Conservation (phyloP, 2,888 invertebrate genomes). For the Argyra leucocephala region DNA sequence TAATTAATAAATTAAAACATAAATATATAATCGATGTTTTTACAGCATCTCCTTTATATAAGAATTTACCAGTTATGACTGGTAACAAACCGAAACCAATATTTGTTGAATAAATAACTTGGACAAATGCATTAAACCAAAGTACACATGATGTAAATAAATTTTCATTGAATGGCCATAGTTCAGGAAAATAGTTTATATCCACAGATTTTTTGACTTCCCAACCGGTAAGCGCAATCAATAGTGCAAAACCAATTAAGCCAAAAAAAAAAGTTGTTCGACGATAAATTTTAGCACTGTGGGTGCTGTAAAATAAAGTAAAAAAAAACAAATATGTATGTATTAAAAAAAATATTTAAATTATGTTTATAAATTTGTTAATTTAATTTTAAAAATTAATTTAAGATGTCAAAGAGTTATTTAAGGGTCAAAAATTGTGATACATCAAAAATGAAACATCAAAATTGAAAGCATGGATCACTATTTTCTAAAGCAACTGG, state of each 20-base stretch:
- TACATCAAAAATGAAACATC: too few species aligned
- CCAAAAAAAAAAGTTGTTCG: conserved; percentile 39
- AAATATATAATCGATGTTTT: conserved; percentile 41
- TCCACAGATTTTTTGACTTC: conserved; percentile 38
- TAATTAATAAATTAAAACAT: conserved; percentile 42
- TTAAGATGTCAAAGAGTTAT: neutral
- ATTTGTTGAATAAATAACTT: conserved; percentile 41
- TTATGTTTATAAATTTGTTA: neutral
- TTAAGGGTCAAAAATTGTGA: too few species aligned
- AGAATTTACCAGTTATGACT: conserved; percentile 42
- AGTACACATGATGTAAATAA: conserved; percentile 35
- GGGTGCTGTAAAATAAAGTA: conserved; percentile 32
- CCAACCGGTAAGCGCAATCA: conserved; percentile 39
- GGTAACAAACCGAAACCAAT: conserved; percentile 42
- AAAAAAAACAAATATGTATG: conserved; percentile 7
- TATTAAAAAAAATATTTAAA: neutral
- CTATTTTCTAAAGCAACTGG: too few species aligned
- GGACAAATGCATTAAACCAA: conserved; percentile 43
- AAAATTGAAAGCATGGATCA: too few species aligned
- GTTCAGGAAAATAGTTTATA: conserved; percentile 36
- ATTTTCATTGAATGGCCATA: conserved; percentile 35
- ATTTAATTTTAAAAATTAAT: neutral
- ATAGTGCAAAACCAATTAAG: conserved; percentile 33
- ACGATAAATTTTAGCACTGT: conserved; percentile 39
- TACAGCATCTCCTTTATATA: conserved; percentile 43